Percentiles rank a stretch among this genome's conserved stretches.
These are phyloP conservation scores for Ianthella basta DNA, from an alignment of 37 sponge, comb jelly and placozoan genomes.

Conservation along the genomic window DNA sequence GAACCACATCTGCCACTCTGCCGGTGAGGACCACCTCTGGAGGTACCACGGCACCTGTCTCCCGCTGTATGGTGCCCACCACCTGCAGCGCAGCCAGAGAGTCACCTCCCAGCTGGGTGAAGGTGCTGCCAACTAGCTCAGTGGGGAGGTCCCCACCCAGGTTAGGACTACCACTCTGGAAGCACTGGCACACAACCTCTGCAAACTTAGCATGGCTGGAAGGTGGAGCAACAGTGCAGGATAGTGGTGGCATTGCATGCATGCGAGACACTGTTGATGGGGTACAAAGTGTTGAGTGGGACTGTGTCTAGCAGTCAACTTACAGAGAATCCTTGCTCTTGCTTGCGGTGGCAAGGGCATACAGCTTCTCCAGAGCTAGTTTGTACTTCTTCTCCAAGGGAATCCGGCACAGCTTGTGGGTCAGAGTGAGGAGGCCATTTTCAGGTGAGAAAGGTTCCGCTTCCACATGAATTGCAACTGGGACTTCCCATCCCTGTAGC, in stretches of 20 bases:
- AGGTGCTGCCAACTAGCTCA: background rate
- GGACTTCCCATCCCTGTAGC: conserved; percentile 57
- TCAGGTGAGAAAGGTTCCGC: conserved; percentile 38
- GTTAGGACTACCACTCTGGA: too few species aligned
- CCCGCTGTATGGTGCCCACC: conserved; percentile 12
- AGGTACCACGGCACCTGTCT: conserved; percentile 19
- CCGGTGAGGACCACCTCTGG: conserved; percentile 20
- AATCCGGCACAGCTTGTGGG: conserved; percentile 37
- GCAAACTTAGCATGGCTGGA: too few species aligned
- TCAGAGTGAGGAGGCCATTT: conserved; percentile 46
- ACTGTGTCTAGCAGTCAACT: too few species aligned
- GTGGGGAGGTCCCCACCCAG: too few species aligned
- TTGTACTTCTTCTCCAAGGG: conserved; percentile 43
- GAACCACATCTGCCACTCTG: too few species aligned
- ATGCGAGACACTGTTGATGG: too few species aligned
- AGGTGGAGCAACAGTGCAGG: too few species aligned
- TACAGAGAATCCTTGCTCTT: background rate
- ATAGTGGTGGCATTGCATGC: too few species aligned
- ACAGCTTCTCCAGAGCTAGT: conserved; percentile 27
- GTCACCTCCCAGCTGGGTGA: conserved; percentile 61
- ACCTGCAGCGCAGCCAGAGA: conserved; percentile 49
- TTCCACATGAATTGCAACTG: conserved; percentile 33
- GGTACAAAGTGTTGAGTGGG: too few species aligned
- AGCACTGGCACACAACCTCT: too few species aligned
- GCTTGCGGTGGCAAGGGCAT: background rate